Evolutionary conservation across 2,113 vertebrate species (phyloP).

Genomic region (Protobothrops mucrosquamatus): DNA sequence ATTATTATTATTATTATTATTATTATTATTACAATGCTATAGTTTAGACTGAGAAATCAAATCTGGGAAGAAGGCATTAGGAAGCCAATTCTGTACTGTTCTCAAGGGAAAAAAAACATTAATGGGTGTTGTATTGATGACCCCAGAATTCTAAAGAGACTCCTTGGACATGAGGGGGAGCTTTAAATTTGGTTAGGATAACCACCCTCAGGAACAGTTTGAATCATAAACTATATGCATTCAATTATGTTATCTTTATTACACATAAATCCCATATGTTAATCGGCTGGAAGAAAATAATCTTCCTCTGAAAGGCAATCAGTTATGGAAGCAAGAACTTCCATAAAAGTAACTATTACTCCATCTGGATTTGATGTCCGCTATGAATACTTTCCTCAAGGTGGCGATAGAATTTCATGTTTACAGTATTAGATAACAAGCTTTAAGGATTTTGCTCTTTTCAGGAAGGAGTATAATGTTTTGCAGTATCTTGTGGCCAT

Average conservation of each 20-base stretch:
- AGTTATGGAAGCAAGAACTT: neutral
- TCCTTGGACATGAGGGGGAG: too few species aligned
- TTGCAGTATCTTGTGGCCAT: neutral
- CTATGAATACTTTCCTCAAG: conserved; percentile 31
- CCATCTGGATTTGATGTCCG: neutral
- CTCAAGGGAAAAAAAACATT: neutral
- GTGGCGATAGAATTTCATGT: conserved; percentile 29
- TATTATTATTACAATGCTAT: too few species aligned
- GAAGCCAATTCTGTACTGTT: too few species aligned
- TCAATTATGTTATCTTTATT: rapidly evolving
- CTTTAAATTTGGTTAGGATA: neutral
- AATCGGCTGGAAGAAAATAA: neutral
- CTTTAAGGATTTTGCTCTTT: neutral
- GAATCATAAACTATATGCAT: neutral
- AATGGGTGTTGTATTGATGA: neutral
- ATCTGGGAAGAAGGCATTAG: too few species aligned
- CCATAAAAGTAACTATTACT: neutral
- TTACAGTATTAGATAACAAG: neutral
- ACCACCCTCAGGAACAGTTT: neutral
- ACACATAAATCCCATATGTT: neutral
- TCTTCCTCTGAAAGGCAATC: neutral
- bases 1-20: too few species aligned
- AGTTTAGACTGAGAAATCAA: too few species aligned
- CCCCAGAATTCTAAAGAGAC: too few species aligned
- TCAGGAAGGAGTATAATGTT: neutral